Base-by-base conservation (phyloP, 2,888 invertebrate genomes). In the Hipparchia semele region DNA sequence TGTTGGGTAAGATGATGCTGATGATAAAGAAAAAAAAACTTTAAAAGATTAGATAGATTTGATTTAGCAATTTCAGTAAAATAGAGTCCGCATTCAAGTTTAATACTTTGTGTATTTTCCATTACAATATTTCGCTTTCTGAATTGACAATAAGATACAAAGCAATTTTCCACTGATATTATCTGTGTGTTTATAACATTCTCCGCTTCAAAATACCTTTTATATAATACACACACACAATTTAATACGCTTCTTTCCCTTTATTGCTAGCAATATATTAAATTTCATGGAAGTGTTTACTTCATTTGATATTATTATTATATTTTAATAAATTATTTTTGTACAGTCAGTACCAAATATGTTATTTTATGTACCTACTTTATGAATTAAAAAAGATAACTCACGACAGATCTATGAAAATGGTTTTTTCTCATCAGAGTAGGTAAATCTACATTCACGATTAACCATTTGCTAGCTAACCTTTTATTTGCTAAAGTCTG, bases 81-180 rank as follows among this genome's bases (percentile, higher is more conserved):
- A 13, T 23, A 56, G n/a, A 56, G 51, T 33, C 60, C 23, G 61
- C 39, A 39, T 71, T 66, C 59, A 39, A 51, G 71, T 71, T 51
- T 51, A 39, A 65, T 66, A 71, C 49, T 45, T 71, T 71, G 56
- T 53, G 39, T 65, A 9, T 65, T 60, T 66, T 51, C 58, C 66
- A 71, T 71, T 66, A 46, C 66, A 39, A 39, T 39, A 70, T 70
- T 56, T 64, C 56, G 64, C 58, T 64, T 58, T 67, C 46, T 23
- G 45, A 58, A 58, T 67, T 56, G 67, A 58, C 64, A 74, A 73
- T 71, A 70, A 74, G 71, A 58, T 71, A 70, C 71, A 61, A 71
- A 72, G 70, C 72, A 76, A 73, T 76, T 73, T 70, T 45, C 71
- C 56, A 65, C 70, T 23, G 75, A 76, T 71, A 33, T 58, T 76